These are phyloP conservation scores for Oncopodura yosiiana DNA, from an alignment of 1,140 invertebrate species.

Conservation along the genomic window DNA sequence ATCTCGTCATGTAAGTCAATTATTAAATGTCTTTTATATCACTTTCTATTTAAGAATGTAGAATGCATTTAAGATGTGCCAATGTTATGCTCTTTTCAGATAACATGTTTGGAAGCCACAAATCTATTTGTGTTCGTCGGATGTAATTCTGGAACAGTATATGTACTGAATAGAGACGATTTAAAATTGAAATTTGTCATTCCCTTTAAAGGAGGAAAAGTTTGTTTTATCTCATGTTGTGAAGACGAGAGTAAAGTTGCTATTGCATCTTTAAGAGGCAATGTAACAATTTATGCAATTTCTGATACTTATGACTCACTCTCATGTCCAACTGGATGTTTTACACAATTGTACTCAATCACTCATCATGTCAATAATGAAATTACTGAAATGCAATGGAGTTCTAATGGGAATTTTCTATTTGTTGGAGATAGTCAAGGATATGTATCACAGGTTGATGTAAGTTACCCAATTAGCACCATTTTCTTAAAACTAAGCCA, in stretches of 20 bases:
- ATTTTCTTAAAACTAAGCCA: background rate
- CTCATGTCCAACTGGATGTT: background rate
- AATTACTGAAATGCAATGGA: constrained; percentile 33
- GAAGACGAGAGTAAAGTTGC: constrained; percentile 30
- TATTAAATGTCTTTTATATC: background rate
- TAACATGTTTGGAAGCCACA: constrained; percentile 30
- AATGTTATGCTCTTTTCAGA: constrained; percentile 14
- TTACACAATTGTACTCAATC: constrained; percentile 19
- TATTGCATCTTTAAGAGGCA: constrained; percentile 26
- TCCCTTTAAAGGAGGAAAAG: constrained; percentile 32
- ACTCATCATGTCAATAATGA: constrained; percentile 26
- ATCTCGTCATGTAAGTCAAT: constrained; percentile 12
- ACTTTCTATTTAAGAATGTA: background rate
- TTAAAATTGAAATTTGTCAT: constrained; percentile 30
- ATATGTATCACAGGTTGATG: constrained; percentile 29
- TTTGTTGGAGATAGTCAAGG: constrained; percentile 32
- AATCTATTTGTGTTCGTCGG: constrained; percentile 29
- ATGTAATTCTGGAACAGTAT: constrained; percentile 24
- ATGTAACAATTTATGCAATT: constrained; percentile 26
- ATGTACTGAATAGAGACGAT: constrained; percentile 25
- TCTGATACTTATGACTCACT: background rate
- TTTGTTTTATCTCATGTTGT: constrained; percentile 25
- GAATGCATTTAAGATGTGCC: constrained; percentile 8
- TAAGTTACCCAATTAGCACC: too few species aligned
- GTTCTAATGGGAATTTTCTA: constrained; percentile 31